Evolutionary conservation across 2,888 invertebrate genomes (phyloP), one percentile per base, ranked within the genome.

Genomic region (Drosophila gaucha): DNA sequence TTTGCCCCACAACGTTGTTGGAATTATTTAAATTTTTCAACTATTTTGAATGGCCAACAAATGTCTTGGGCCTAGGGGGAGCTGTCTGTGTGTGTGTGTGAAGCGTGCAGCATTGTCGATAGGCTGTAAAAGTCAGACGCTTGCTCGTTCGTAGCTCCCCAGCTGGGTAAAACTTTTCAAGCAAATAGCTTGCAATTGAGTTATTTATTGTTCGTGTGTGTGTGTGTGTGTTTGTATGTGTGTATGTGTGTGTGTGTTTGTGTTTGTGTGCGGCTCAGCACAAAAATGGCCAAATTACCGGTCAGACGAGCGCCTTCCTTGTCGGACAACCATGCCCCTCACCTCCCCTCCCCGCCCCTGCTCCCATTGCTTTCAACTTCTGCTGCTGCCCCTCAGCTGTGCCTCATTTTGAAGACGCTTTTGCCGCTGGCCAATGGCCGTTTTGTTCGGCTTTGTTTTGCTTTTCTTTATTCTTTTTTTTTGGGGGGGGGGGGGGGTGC

Each of bases 161-260:
- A 35, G 58, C 50, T 60, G 76, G 65, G 62, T 60, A 49, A 85
- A 85, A 73, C 76, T 82, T 82, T 85, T 82, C 67, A 72, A 85
- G 76, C 76, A 85, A 82, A 85, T 85, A 73, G 79, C 83, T 85
- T 82, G 72, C 88, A 85, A 87, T 82, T 82, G 86, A 85, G 86
- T 75, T 87, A 78, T 87, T 82, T 82, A 79, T 85, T 78, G 65
- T 84, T 22, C 38, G 65, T 60, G 56, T 72, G 63, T 52, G 28
- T 38, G 41, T 44, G 33, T 43, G 26, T 39, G 9, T 44, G 26
- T 44, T 18, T 38, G 18, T 58, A 59, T 59, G 20, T 41, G 26
- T 39, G 36, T 44, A 28, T 30, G 26, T 44, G 22, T 38, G 18
- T 58, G 64, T 59, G 20, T 41, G 26, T 39, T 39, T 22, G 3